Percentiles rank a stretch among this genome's conserved stretches.
Evolutionary conservation across 2,797 vertebrate genomes (phyloP).

Genomic region (Morelia viridis): DNA sequence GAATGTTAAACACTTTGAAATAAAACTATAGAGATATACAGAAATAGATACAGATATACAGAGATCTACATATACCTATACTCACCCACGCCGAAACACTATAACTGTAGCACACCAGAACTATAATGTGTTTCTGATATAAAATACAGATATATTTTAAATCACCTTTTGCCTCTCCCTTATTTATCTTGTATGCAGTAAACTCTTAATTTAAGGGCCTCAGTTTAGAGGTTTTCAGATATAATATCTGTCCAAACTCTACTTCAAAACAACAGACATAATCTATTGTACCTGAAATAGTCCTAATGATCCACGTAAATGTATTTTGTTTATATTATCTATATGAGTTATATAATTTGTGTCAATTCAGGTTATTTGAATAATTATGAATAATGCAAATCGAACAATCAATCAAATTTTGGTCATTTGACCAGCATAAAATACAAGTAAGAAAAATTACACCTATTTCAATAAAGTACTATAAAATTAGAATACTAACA

Average conservation of each 20-base stretch:
- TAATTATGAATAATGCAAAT: not conserved
- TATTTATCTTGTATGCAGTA: conserved; percentile 26
- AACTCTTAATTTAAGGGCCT: not conserved
- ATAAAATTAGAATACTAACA: not conserved
- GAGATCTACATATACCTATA: not conserved
- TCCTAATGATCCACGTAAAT: not conserved
- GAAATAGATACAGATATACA: conserved; percentile 23
- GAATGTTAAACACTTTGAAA: conserved; percentile 26
- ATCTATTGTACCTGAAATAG: not conserved
- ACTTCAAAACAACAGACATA: not conserved
- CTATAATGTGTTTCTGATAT: conserved; percentile 37
- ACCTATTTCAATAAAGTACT: not conserved
- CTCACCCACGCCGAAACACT: not conserved
- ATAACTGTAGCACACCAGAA: not conserved
- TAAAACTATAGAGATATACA: conserved; percentile 55
- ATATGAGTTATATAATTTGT: not conserved
- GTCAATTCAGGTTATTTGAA: not conserved
- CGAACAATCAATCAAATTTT: not conserved
- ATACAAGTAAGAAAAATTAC: not conserved
- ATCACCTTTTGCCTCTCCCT: conserved; percentile 49
- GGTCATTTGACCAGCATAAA: not conserved
- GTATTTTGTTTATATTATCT: not conserved
- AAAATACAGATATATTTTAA: conserved; percentile 47
- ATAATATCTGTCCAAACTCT: not conserved
- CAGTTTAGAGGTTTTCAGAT: not conserved